Evolutionary conservation across 2,888 invertebrate species (phyloP), one percentile per base, ranked within the genome.

Genomic region (Drosophila pegasa): DNA sequence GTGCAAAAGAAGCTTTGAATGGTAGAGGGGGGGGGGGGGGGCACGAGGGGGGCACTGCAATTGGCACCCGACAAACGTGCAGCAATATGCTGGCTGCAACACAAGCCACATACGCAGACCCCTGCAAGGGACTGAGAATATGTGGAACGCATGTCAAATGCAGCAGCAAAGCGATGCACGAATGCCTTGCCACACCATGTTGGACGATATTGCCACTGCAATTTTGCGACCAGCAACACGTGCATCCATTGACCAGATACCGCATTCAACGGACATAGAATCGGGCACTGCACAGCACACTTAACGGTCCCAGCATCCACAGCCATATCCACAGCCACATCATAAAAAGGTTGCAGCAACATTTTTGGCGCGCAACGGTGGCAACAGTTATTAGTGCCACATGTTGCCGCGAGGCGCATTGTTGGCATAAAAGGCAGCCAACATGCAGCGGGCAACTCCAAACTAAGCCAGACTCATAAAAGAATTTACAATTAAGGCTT

Each of bases 321-420:
- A 68, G 33, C 56, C 63, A 40, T 62, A 45, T 56, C 22, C 50
- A 37, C 25, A 68, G 33, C 56, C 63, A 40, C 52, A 37, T 25
- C 55, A 74, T 60, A 79, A 64, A 67, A 67, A 67, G 68, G 68
- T 72, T 72, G 69, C 71, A 41, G 71, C 67, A 69, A 78, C 81
- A 76, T 67, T 65, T 67, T 55, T 35, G 50, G 59, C 38, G 52
- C 60, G 52, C 37, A 48, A 47, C 76, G 50, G 47, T 61, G 68
- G 64, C 77, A 65, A 63, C 67, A 62, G 65, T 71, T 79, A 82
- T 77, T 71, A 79, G 71, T 69, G 77, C 57, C 80, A 79, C 68
- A 76, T 85, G 76, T 85, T 85, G 75, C 68, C 43, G 22, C 70
- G 55, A 51, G 59, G 75, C 25, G 55, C 67, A 68, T 66, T 78